phyloP scores from a whole-genome alignment of 2,113 vertebrate genomes.

The Lepidothrix coronata region DNA sequence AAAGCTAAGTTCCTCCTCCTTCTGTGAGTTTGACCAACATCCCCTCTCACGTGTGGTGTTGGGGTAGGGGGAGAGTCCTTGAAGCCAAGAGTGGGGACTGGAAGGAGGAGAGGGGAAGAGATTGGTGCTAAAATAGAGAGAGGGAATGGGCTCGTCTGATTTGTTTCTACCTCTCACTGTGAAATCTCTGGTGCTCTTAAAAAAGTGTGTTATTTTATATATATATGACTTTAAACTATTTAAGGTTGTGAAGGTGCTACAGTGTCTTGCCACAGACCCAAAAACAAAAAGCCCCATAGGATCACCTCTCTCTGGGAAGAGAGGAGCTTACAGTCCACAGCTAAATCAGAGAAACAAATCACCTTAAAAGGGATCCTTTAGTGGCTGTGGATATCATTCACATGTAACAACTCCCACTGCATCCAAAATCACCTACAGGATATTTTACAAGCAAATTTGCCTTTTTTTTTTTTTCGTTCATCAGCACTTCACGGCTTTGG shows the following conservation, averaged over 20 bases:
- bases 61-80: neutral
- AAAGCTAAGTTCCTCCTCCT: conserved; percentile 57
- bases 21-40: neutral
- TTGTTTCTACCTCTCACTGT: conserved; percentile 85
- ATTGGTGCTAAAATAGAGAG: conserved; percentile 65
- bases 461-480: neutral
- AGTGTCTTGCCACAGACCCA: conserved; percentile 64
- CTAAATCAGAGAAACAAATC: conserved; percentile 18
- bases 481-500: conserved; percentile 59
- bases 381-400: neutral
- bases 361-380: conserved; percentile 68
- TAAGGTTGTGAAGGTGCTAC: conserved; percentile 84
- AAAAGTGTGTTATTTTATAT: conserved; percentile 70
- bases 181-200: conserved; percentile 81
- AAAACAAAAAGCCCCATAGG: neutral
- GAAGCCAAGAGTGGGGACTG: conserved; percentile 8
- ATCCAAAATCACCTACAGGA: neutral
- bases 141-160: conserved; percentile 44
- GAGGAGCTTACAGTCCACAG: neutral
- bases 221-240: conserved; percentile 78
- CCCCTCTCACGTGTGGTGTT: neutral
- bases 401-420: neutral
- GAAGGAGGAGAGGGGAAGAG: conserved; percentile 39
- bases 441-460: neutral
- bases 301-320: conserved; percentile 34